A percentile compares a stretch with the other conserved stretches of the same genome.
phyloP scores from a whole-genome alignment of 2,888 invertebrate genomes.

The Cheiracanthium punctorium region DNA sequence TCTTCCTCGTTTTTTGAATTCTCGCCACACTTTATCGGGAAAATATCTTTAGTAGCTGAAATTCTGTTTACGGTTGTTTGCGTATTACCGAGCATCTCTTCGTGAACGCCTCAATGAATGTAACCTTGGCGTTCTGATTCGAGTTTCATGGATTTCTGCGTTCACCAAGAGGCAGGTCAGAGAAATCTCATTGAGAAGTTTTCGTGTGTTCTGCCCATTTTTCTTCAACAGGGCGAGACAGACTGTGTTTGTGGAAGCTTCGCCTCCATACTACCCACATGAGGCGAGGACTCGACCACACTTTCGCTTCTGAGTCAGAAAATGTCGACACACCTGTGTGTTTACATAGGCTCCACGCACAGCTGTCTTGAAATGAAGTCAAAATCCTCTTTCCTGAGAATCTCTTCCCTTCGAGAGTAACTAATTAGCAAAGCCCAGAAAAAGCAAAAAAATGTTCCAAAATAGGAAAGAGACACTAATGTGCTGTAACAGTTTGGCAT shows the following conservation, averaged over 20 bases:
- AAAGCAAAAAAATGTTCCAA: too few relatives aligned
- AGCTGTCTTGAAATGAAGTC: not conserved
- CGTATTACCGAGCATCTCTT: not conserved
- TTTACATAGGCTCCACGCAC: not conserved
- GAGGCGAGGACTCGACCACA: not conserved
- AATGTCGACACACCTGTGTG: slow-evolving; percentile 4
- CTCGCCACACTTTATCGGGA: too few relatives aligned
- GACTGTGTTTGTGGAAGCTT: not conserved
- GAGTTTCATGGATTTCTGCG: not conserved
- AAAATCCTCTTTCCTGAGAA: too few relatives aligned
- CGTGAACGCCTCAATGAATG: not conserved
- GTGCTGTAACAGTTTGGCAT: too few relatives aligned
- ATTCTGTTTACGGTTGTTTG: not conserved
- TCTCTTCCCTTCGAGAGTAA: too few relatives aligned
- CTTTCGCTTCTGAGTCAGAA: slow-evolving; percentile 16
- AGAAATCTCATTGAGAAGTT: not conserved
- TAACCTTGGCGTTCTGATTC: not conserved
- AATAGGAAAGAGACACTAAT: too few relatives aligned
- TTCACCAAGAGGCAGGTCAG: not conserved
- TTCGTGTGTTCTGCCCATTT: slow-evolving; percentile 23
- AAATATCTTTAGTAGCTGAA: too few relatives aligned
- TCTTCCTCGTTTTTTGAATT: too few relatives aligned
- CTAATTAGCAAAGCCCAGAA: too few relatives aligned
- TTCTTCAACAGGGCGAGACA: slow-evolving; percentile 26
- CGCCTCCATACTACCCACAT: slow-evolving; percentile 37